A percentile compares a stretch with the other conserved stretches of the same genome.
These are phyloP conservation scores for Drosophila phalerata DNA, from an alignment of 2,888 invertebrate genomes.

Conservation along the genomic window DNA sequence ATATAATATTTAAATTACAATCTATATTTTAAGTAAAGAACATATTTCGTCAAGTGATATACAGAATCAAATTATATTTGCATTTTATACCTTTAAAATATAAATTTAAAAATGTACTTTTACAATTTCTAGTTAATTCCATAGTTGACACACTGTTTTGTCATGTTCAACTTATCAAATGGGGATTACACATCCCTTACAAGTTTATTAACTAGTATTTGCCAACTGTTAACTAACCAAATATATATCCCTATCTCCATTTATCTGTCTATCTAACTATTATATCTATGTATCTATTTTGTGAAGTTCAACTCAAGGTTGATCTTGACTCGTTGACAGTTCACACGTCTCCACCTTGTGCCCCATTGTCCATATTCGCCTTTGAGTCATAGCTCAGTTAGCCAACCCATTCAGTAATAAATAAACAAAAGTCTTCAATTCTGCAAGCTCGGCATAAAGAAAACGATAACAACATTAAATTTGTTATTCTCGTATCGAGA, in stretches of 20 bases:
- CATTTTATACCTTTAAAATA: neutral
- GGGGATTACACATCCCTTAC: conserved; percentile 16
- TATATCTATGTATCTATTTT: conserved; percentile 6
- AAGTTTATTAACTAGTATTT: conserved; percentile 36
- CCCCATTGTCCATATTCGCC: neutral
- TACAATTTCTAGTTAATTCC: neutral
- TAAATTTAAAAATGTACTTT: neutral
- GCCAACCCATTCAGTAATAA: conserved; percentile 33
- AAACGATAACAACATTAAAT: conserved; percentile 31
- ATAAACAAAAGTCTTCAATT: conserved; percentile 63
- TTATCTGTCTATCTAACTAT: neutral
- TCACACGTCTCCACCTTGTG: conserved; percentile 32
- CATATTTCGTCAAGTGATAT: too few species aligned
- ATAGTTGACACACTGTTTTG: conserved; percentile 25
- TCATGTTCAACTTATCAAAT: conserved; percentile 50
- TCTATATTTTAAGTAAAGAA: too few species aligned
- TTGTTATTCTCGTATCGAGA: conserved; percentile 15
- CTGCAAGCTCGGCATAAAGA: conserved; percentile 57
- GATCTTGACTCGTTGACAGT: conserved; percentile 14
- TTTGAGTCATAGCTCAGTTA: conserved; percentile 52
- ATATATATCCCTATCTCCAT: conserved; percentile 7
- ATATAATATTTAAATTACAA: too few species aligned
- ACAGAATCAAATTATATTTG: neutral
- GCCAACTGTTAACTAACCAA: conserved; percentile 17
- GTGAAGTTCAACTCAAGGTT: conserved; percentile 64